Percentiles rank a stretch among this genome's conserved stretches.
phyloP scores from a whole-genome alignment of 2,888 invertebrate species.

The Dasypolia templi region DNA sequence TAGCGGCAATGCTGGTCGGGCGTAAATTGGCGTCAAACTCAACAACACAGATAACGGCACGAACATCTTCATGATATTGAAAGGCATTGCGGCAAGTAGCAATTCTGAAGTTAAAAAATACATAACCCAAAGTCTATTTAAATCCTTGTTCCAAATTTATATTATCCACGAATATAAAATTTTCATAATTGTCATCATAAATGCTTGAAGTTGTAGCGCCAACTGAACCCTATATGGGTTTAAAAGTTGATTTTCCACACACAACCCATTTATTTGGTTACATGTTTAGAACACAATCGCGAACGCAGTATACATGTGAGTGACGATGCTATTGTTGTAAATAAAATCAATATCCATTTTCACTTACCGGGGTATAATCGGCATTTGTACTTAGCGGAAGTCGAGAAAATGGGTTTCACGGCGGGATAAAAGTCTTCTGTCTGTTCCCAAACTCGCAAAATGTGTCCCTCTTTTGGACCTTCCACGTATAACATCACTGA shows the following conservation, averaged over 20 bases:
- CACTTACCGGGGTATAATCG: slow-evolving; percentile 81
- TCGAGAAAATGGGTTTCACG: slow-evolving; percentile 79
- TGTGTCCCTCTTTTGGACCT: slow-evolving; percentile 80
- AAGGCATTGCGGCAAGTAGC: slow-evolving; percentile 72
- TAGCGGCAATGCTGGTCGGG: slow-evolving; percentile 81
- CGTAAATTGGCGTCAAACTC: slow-evolving; percentile 82
- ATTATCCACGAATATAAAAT: background rate
- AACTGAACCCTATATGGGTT: background rate
- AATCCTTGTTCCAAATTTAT: background rate
- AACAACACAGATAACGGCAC: slow-evolving; percentile 78
- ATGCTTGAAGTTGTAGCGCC: background rate
- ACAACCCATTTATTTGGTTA: background rate
- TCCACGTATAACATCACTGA: slow-evolving; percentile 79
- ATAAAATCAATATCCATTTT: background rate
- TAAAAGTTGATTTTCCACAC: background rate
- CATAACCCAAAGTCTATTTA: background rate
- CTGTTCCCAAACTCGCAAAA: slow-evolving; percentile 80
- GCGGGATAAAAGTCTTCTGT: slow-evolving; percentile 77
- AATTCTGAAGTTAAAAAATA: slow-evolving; percentile 70
- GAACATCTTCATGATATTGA: slow-evolving; percentile 82
- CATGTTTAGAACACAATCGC: background rate
- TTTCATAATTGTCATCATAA: background rate
- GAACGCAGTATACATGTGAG: background rate
- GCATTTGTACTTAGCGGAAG: slow-evolving; percentile 74
- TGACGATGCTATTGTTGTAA: background rate